phyloP scores from a whole-genome alignment of 2,113 vertebrate genomes.

The Otus sunia region DNA sequence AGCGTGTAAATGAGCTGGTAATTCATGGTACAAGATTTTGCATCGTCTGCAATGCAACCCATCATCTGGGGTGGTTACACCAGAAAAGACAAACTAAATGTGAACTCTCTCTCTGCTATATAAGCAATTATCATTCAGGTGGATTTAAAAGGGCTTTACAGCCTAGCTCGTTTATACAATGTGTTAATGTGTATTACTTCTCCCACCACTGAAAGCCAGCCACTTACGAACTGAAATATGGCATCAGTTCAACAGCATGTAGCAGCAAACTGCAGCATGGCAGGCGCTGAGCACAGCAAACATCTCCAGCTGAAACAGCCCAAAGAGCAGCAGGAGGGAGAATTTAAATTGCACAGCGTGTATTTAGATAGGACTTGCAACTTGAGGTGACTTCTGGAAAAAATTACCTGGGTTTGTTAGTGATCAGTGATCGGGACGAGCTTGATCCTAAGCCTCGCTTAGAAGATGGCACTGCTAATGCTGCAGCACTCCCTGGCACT shows the following conservation, averaged over 20 bases:
- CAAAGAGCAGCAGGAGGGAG: neutral
- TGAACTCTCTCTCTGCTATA: neutral
- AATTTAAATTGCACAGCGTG: neutral
- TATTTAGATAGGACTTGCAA: neutral
- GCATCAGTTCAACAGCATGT: neutral
- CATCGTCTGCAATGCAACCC: neutral
- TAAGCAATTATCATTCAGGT: constrained; percentile 23
- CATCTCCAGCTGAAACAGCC: neutral
- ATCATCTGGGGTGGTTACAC: neutral
- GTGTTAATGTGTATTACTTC: constrained; percentile 17
- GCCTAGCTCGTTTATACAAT: neutral
- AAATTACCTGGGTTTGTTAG: neutral
- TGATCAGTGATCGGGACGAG: neutral
- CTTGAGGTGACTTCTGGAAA: neutral
- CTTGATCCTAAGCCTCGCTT: neutral
- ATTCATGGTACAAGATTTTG: neutral
- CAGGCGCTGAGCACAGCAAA: neutral
- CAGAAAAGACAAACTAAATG: neutral
- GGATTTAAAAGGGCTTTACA: constrained; percentile 28
- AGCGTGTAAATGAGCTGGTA: neutral
- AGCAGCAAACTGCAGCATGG: neutral
- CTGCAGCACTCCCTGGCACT: neutral
- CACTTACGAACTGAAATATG: neutral
- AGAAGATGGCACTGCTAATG: neutral
- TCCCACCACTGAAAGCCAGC: neutral